Conservation (phyloP, 1,140 invertebrate species). For the Drosophila lini region DNA sequence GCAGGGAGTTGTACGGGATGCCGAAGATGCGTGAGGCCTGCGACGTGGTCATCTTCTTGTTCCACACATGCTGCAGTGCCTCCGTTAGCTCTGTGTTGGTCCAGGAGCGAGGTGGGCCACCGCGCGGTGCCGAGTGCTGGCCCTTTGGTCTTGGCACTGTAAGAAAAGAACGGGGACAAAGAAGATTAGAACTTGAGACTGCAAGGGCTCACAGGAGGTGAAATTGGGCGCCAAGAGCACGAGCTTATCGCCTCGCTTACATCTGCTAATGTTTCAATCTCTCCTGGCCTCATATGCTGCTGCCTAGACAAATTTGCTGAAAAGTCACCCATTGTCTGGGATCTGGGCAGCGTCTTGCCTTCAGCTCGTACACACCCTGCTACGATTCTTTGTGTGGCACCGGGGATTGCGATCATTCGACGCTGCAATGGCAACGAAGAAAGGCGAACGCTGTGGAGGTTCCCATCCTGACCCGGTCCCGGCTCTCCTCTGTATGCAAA, state of each 20-base stretch:
- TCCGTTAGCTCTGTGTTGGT: conserved; percentile 95
- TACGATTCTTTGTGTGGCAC: conserved; percentile 57
- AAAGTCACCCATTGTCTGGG: conserved; percentile 71
- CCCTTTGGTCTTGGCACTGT: conserved; percentile 91
- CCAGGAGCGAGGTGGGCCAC: conserved; percentile 94
- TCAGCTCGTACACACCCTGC: conserved; percentile 72
- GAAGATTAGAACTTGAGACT: conserved; percentile 19
- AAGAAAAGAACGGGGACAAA: conserved; percentile 50
- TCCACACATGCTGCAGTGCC: conserved; percentile 95
- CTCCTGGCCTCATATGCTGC: conserved; percentile 70
- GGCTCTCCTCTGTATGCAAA: conserved; percentile 77
- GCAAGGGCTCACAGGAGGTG: conserved; percentile 1
- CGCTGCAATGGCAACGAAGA: conserved; percentile 14
- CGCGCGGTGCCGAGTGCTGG: conserved; percentile 94
- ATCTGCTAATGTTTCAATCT: conserved; percentile 84
- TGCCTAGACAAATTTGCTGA: conserved; percentile 60
- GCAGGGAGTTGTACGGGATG: conserved; percentile 94
- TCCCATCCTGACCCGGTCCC: conserved; percentile 50
- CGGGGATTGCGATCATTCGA: conserved; percentile 29
- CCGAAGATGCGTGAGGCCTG: conserved; percentile 95
- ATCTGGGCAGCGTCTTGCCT: conserved; percentile 28
- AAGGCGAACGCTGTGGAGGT: conserved; percentile 64
- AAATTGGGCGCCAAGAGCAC: conserved; percentile 7
- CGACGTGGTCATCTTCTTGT: conserved; percentile 97
- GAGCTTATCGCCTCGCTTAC: conserved; percentile 56